Evolutionary conservation across 64 coral and sea anemone species (phyloP), one percentile per base, ranked within the genome.

Genomic region (Catalaphyllia jardinei): DNA sequence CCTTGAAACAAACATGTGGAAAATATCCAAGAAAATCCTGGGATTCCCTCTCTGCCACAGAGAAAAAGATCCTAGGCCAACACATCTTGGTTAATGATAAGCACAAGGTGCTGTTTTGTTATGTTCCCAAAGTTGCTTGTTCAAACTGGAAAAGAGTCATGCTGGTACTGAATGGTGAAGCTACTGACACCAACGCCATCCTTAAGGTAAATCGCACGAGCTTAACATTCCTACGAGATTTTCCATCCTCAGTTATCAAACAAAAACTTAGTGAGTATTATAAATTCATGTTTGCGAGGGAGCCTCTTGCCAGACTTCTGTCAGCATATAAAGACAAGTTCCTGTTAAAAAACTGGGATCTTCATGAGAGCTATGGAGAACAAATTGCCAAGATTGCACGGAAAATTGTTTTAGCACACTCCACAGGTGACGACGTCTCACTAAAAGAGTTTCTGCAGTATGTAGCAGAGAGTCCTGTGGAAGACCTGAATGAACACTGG

Each of bases 241-340:
- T 88, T n/a, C 31, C 93, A 15, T 71, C 94, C 25, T 24, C 67
- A 0, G 93, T 57, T 20, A 85, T 90, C 25, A 28, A 91, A 71
- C 85, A 49, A 19, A 80, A 78, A 51, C 64, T 99, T 1, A 71
- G 79, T 18, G 93, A 79, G 4, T 99, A 93, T 79, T 99, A 91
- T 60, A 99, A 99, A 55, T 99, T 95, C 84, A 77, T 99, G 86
- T 95, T 99, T 79, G 94, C 93, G 0, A 71, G 97, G 24, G 88
- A 99, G 28, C 97, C 97, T 24, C 73, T 99, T 11, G 79, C 75
- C 57, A 77, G 97, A 74, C 85, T 99, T 13, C 83, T 91, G 25
- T 95, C 93, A 25, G 94, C 97, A 79, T 99, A 95, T 24, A 91
- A 82, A 30, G 83, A 95, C 85, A 99, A 99, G 51, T 89, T 99